A percentile compares a stretch with the other conserved stretches of the same genome.
These are phyloP conservation scores for Alosa sapidissima DNA, from an alignment of 2,797 vertebrate species.

Conservation along the genomic window DNA sequence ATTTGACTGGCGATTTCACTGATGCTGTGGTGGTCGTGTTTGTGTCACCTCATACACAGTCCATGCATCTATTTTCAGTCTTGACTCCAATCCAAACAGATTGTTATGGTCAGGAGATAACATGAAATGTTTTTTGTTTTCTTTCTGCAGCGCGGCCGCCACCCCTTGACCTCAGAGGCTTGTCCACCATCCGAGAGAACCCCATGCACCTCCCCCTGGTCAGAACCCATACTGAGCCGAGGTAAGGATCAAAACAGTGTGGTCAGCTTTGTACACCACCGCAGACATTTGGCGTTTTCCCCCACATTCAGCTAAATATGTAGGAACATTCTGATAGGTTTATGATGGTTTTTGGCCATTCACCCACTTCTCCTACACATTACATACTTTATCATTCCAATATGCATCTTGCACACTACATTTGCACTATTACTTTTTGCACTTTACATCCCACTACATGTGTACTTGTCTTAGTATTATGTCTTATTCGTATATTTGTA, in stretches of 20 bases:
- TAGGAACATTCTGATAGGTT: too few relatives aligned
- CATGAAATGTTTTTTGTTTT: background rate
- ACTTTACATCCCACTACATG: too few relatives aligned
- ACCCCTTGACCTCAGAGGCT: slow-evolving; percentile 87
- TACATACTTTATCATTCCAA: too few relatives aligned
- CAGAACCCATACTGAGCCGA: slow-evolving; percentile 83
- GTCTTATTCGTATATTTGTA: too few relatives aligned
- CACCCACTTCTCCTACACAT: too few relatives aligned
- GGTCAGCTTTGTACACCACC: background rate
- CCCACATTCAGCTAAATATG: too few relatives aligned
- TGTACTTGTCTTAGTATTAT: too few relatives aligned
- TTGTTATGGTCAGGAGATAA: background rate
- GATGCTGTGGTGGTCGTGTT: background rate
- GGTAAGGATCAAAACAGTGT: slow-evolving; percentile 71
- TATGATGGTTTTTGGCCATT: too few relatives aligned
- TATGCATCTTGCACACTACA: too few relatives aligned
- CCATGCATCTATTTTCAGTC: background rate
- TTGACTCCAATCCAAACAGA: background rate
- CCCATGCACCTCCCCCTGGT: slow-evolving; percentile 77
- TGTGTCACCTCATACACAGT: background rate
- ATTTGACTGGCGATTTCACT: background rate
- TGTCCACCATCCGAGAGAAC: slow-evolving; percentile 90
- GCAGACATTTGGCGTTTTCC: background rate
- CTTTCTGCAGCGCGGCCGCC: slow-evolving; percentile 82
- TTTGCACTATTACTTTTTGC: too few relatives aligned